phyloP scores from a whole-genome alignment of 2,797 vertebrate species.

The Dendrocincla fuliginosa region DNA sequence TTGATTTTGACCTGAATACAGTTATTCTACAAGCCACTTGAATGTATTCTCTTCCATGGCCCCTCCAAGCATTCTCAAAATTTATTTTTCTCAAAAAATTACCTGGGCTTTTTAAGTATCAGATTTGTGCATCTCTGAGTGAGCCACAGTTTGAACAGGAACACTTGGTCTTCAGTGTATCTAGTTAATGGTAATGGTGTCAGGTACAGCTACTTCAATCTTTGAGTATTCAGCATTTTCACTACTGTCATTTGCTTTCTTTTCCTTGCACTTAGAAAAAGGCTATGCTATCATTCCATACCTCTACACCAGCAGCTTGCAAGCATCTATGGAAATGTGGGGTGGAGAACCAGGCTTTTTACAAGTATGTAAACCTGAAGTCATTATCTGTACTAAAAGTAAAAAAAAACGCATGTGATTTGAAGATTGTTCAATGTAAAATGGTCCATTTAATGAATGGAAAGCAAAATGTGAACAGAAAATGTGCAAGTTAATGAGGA shows the following conservation, averaged over 20 bases:
- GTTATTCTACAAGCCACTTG: not conserved
- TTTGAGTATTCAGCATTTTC: not conserved
- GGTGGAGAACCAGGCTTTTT: slow-evolving; percentile 98
- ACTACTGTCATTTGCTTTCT: slow-evolving; percentile 57
- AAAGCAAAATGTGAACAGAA: not conserved
- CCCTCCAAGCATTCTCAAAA: not conserved
- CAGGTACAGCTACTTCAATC: not conserved
- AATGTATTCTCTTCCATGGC: not conserved
- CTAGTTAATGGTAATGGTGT: not conserved
- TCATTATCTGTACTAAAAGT: not conserved
- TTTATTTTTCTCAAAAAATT: not conserved
- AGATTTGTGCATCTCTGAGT: not conserved
- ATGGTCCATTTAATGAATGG: not conserved
- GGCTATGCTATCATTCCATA: slow-evolving; percentile 94
- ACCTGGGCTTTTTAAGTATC: not conserved
- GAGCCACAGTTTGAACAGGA: not conserved
- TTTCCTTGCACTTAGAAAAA: slow-evolving; percentile 86
- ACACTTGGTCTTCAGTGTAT: not conserved
- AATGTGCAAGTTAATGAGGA: not conserved
- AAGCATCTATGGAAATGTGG: slow-evolving; percentile 99
- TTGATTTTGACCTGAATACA: not conserved
- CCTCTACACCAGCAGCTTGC: slow-evolving; percentile 96
- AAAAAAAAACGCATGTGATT: not conserved
- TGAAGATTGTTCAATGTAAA: not conserved
- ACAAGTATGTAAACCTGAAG: slow-evolving; percentile 85